These are phyloP conservation scores for Exephanes ischioxanthus DNA, from an alignment of 2,888 invertebrate species.

Conservation along the genomic window DNA sequence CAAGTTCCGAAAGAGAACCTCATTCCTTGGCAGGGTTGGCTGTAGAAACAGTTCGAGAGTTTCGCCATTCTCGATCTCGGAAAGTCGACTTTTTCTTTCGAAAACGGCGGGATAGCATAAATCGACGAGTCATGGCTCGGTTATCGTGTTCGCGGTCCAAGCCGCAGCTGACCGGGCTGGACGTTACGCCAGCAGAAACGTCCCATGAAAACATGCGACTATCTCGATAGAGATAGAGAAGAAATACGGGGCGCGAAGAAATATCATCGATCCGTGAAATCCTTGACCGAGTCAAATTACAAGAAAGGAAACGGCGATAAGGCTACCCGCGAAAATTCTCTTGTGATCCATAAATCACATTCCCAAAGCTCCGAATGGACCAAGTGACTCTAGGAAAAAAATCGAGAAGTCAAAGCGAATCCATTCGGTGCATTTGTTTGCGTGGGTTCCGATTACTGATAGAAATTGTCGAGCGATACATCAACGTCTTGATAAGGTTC, in stretches of 20 bases:
- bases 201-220: conserved; percentile 28
- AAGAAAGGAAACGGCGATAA: conserved; percentile 26
- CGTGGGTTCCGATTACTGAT: background rate
- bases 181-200: conserved; percentile 17
- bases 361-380: background rate
- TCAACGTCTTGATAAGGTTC: background rate
- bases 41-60: background rate
- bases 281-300: conserved; percentile 52
- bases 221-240: conserved; percentile 55
- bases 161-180: background rate
- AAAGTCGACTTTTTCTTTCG: background rate
- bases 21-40: background rate
- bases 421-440: background rate
- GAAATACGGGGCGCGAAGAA: conserved; percentile 51
- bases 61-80: background rate
- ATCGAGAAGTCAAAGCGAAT: background rate
- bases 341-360: background rate
- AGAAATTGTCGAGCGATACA: background rate
- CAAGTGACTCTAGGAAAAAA: background rate
- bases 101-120: background rate
- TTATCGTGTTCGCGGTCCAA: conserved; percentile 3
- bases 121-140: background rate
- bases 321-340: background rate
- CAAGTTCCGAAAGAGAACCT: background rate
- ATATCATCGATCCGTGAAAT: conserved; percentile 50